Conservation (phyloP, 2,113 vertebrate species). For the Thalassoma bifasciatum region DNA sequence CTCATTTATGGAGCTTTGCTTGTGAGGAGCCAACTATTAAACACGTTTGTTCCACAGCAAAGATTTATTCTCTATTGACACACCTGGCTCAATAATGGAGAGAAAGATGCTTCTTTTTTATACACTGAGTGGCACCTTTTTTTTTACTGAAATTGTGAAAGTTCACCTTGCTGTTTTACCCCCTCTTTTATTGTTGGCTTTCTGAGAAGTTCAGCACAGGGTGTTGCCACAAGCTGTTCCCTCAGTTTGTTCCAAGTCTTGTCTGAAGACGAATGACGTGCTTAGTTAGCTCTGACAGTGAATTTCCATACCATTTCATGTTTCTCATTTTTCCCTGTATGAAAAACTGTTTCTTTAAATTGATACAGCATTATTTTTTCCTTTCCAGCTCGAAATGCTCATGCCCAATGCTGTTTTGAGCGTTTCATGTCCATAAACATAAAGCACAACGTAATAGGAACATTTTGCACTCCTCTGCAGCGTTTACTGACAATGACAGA, state of each 20-base stretch:
- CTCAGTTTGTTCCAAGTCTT: slow-evolving; percentile 66
- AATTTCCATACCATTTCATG: slow-evolving; percentile 67
- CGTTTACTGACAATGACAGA: slow-evolving; percentile 43
- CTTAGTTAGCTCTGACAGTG: slow-evolving; percentile 64
- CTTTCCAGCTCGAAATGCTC: neutral
- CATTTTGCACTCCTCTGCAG: slow-evolving; percentile 34
- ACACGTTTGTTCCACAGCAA: slow-evolving; percentile 43
- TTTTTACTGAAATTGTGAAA: slow-evolving; percentile 82
- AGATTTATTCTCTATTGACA: slow-evolving; percentile 76
- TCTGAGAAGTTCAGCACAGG: slow-evolving; percentile 73
- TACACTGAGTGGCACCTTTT: slow-evolving; percentile 57
- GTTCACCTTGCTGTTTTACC: slow-evolving; percentile 79
- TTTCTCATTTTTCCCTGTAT: slow-evolving; percentile 49
- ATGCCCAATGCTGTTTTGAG: slow-evolving; percentile 34
- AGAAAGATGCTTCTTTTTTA: slow-evolving; percentile 69
- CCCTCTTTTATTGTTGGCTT: slow-evolving; percentile 71
- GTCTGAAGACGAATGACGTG: slow-evolving; percentile 72
- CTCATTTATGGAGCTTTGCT: slow-evolving; percentile 74
- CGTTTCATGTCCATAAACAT: slow-evolving; percentile 38
- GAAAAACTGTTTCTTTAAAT: slow-evolving; percentile 41
- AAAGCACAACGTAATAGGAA: slow-evolving; percentile 31
- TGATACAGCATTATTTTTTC: neutral
- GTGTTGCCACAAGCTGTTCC: slow-evolving; percentile 75
- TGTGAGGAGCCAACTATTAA: slow-evolving; percentile 55
- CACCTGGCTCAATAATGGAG: slow-evolving; percentile 70